Conservation (phyloP, 2,888 invertebrate genomes). For the Caradrina kadenii region DNA sequence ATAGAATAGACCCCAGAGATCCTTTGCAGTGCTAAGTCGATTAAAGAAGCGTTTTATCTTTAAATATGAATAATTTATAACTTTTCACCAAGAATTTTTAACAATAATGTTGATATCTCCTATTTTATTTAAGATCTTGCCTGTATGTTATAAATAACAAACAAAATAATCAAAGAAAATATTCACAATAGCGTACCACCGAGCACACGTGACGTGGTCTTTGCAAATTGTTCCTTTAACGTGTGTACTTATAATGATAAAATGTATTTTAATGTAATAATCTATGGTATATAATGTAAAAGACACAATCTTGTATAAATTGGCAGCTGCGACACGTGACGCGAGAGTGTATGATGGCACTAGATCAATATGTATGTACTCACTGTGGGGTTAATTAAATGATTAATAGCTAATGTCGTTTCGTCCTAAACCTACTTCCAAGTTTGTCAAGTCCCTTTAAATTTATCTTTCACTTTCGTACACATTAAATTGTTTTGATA, state of each 20-base stretch:
- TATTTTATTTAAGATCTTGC: slow-evolving; percentile 17
- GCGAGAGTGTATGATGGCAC: slow-evolving; percentile 44
- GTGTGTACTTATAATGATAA: slow-evolving; percentile 55
- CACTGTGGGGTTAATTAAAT: slow-evolving; percentile 56
- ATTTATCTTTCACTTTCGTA: slow-evolving; percentile 38
- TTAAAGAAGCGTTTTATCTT: slow-evolving; percentile 12
- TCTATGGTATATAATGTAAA: slow-evolving; percentile 58
- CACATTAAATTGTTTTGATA: slow-evolving; percentile 40
- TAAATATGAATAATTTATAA: slow-evolving; percentile 18
- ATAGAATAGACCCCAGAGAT: slow-evolving; percentile 15
- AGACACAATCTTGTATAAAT: slow-evolving; percentile 58
- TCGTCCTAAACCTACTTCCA: slow-evolving; percentile 30
- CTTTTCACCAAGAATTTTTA: not conserved
- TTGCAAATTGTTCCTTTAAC: slow-evolving; percentile 52
- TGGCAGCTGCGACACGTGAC: slow-evolving; percentile 48
- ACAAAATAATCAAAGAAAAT: slow-evolving; percentile 13
- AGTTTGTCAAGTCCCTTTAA: slow-evolving; percentile 30
- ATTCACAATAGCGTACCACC: slow-evolving; percentile 19
- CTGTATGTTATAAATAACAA: slow-evolving; percentile 19
- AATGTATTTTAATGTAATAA: slow-evolving; percentile 60
- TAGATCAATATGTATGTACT: slow-evolving; percentile 55
- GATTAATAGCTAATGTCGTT: slow-evolving; percentile 51
- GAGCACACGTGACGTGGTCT: slow-evolving; percentile 38
- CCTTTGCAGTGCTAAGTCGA: slow-evolving; percentile 6
- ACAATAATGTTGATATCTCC: slow-evolving; percentile 8